phyloP scores from a whole-genome alignment of 2,888 invertebrate genomes.

The Lepidocyrtinus sp. region DNA sequence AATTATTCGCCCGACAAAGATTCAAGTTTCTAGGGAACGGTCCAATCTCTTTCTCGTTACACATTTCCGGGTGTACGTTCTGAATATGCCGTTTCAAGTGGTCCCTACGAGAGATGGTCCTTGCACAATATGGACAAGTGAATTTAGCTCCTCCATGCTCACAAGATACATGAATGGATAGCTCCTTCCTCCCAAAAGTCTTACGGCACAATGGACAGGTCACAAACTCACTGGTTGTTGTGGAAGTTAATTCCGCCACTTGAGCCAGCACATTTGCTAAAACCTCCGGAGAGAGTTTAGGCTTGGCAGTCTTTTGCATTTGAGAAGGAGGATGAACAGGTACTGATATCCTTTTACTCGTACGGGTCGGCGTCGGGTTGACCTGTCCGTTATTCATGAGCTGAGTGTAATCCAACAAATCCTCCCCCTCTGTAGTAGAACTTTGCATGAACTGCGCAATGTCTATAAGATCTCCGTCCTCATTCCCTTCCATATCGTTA shows the following conservation, averaged over 20 bases:
- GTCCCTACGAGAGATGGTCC: slow-evolving; percentile 61
- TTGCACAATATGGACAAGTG: slow-evolving; percentile 61
- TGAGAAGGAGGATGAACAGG: too few species aligned
- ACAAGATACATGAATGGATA: slow-evolving; percentile 53
- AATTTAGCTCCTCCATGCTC: slow-evolving; percentile 64
- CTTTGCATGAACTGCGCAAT: slow-evolving; percentile 9
- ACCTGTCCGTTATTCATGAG: background rate
- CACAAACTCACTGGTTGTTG: slow-evolving; percentile 37
- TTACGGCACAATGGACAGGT: slow-evolving; percentile 50
- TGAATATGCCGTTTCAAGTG: slow-evolving; percentile 63
- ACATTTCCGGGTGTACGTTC: slow-evolving; percentile 57
- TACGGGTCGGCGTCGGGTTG: background rate
- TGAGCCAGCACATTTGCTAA: slow-evolving; percentile 25
- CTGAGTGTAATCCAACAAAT: background rate
- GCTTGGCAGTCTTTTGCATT: slow-evolving; percentile 19
- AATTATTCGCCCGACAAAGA: slow-evolving; percentile 26
- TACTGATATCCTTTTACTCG: background rate
- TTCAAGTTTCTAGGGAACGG: slow-evolving; percentile 52
- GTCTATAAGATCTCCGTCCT: slow-evolving; percentile 12
- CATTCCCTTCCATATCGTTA: slow-evolving; percentile 12
- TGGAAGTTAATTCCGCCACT: slow-evolving; percentile 35
- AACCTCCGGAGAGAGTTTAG: slow-evolving; percentile 28
- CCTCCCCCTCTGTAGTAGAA: background rate
- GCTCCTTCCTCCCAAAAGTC: slow-evolving; percentile 49
- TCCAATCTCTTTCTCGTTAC: slow-evolving; percentile 55